Conservation (phyloP, 2,797 vertebrate species). For the Xenopus petersii region DNA sequence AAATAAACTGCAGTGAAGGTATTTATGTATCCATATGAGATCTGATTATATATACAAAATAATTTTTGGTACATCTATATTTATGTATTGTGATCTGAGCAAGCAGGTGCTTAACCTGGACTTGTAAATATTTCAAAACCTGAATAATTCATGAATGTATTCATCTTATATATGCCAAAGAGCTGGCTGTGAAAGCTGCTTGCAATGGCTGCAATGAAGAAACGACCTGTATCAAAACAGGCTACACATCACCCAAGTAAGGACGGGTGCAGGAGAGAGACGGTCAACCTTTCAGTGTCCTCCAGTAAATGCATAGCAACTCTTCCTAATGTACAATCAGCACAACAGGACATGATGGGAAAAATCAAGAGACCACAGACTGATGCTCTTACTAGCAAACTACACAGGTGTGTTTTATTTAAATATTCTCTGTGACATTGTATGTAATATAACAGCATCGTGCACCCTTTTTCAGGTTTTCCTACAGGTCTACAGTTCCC, state of each 20-base stretch:
- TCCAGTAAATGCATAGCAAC: background rate
- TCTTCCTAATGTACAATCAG: background rate
- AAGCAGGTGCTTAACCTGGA: slow-evolving; percentile 22
- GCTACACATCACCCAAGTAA: background rate
- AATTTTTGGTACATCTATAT: too few relatives aligned
- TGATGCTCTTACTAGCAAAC: too few relatives aligned
- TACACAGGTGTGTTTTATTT: too few relatives aligned
- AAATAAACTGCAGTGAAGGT: too few relatives aligned
- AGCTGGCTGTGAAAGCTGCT: background rate
- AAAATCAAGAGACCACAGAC: background rate
- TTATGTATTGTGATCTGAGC: background rate
- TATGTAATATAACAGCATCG: too few relatives aligned
- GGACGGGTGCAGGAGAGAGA: background rate
- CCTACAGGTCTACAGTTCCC: too few relatives aligned
- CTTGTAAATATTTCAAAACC: slow-evolving; percentile 34
- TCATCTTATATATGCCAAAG: background rate
- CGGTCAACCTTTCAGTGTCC: background rate
- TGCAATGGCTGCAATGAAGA: background rate
- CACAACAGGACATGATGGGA: background rate
- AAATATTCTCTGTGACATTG: too few relatives aligned
- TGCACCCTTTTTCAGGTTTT: too few relatives aligned
- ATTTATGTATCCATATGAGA: too few relatives aligned
- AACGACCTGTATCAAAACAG: background rate
- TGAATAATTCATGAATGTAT: slow-evolving; percentile 45
- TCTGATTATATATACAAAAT: too few relatives aligned